A percentile compares a stretch with the other conserved stretches of the same genome.
These are phyloP conservation scores for Pantelozetes paolii DNA, from an alignment of 2,888 invertebrate genomes.

Conservation along the genomic window DNA sequence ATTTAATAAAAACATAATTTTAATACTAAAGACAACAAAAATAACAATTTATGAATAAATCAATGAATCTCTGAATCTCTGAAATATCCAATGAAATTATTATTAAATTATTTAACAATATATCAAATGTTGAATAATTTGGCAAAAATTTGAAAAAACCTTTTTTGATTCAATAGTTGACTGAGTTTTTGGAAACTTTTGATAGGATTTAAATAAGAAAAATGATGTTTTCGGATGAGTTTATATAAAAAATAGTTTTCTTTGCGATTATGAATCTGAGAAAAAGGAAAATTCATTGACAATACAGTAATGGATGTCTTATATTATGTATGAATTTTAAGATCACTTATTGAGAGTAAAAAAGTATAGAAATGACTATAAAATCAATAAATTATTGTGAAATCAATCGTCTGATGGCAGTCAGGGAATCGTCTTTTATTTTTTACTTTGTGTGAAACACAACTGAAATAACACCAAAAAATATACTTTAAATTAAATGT, in stretches of 20 bases:
- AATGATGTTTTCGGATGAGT: neutral
- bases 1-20: too few species aligned
- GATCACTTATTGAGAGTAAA: neutral
- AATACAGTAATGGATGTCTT: neutral
- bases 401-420: conserved; percentile 19
- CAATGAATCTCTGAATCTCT: too few species aligned
- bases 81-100: too few species aligned
- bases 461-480: neutral
- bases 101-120: too few species aligned
- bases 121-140: too few species aligned
- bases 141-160: too few species aligned
- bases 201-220: neutral
- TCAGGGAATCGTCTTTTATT: neutral
- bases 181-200: neutral
- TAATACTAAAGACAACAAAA: too few species aligned
- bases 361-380: neutral
- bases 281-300: neutral
- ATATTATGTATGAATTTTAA: conserved; percentile 26
- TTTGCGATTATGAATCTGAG: neutral
- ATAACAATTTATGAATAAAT: too few species aligned
- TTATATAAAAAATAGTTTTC: neutral
- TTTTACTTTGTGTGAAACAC: neutral
- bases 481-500: conserved; percentile 20
- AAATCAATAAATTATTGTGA: conserved; percentile 24
- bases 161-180: neutral